These are phyloP conservation scores for Scatophagus argus DNA, from an alignment of 2,113 vertebrate genomes.

Conservation along the genomic window DNA sequence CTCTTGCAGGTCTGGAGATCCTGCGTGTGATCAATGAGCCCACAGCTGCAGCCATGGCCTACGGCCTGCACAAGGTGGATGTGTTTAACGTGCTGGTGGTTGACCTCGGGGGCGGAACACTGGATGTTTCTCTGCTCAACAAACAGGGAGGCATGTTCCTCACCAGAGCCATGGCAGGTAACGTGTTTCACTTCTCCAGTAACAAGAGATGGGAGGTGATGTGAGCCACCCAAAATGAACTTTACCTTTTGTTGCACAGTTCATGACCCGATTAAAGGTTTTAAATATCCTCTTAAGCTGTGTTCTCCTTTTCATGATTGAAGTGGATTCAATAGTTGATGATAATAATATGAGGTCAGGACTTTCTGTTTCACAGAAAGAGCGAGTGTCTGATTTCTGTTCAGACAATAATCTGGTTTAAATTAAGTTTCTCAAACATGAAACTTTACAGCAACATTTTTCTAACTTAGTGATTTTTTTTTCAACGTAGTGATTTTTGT, in stretches of 20 bases:
- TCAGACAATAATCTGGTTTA: neutral
- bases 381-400: neutral
- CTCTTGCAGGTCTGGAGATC: constrained; percentile 88
- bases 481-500: no score
- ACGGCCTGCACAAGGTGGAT: constrained; percentile 95
- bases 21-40: constrained; percentile 96
- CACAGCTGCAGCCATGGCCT: constrained; percentile 98
- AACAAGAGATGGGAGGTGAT: neutral
- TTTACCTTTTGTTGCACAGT: neutral
- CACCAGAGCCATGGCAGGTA: constrained; percentile 98
- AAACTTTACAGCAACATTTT: neutral
- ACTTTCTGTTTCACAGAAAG: neutral
- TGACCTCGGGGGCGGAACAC: constrained; percentile 95
- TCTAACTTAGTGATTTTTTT: no score
- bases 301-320: neutral
- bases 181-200: constrained; percentile 14
- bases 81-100: constrained; percentile 97
- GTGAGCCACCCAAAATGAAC: neutral
- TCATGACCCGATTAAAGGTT: neutral
- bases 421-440: neutral
- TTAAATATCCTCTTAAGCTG: neutral
- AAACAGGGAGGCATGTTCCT: constrained; percentile 99
- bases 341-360: neutral
- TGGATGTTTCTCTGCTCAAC: constrained; percentile 96
- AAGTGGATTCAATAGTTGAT: neutral